phyloP scores from a whole-genome alignment of 2,797 vertebrate species.

The Odontamblyopus lacepedii region DNA sequence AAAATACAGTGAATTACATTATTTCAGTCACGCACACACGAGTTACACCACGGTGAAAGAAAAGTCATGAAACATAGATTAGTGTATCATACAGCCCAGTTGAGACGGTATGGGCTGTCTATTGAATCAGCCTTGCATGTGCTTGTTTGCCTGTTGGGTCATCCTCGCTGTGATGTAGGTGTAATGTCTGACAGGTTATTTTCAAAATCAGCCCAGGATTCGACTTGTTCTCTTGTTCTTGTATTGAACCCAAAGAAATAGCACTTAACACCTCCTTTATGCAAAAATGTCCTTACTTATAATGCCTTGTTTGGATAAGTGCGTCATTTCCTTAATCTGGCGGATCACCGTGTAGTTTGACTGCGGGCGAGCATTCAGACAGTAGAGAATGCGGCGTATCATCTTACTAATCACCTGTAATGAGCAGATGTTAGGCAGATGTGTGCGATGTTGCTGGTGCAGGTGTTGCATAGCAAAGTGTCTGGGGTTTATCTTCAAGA shows the following conservation, averaged over 20 bases:
- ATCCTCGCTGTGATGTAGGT: slow-evolving; percentile 52
- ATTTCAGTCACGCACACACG: too few relatives aligned
- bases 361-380: slow-evolving; percentile 52
- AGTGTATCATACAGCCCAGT: not conserved
- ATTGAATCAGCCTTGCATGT: slow-evolving; percentile 53
- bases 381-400: slow-evolving; percentile 40
- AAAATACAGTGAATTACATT: too few relatives aligned
- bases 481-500: slow-evolving; percentile 50
- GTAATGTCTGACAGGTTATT: slow-evolving; percentile 57
- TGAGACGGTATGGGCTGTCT: slow-evolving; percentile 41
- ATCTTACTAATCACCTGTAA: slow-evolving; percentile 67
- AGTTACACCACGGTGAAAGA: too few relatives aligned
- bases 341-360: slow-evolving; percentile 33
- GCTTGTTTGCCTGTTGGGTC: slow-evolving; percentile 52
- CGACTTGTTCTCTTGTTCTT: slow-evolving; percentile 25
- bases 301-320: slow-evolving; percentile 43
- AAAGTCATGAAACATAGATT: too few relatives aligned
- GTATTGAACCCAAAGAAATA: slow-evolving; percentile 27
- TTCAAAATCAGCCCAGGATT: slow-evolving; percentile 29
- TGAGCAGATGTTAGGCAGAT: slow-evolving; percentile 72
- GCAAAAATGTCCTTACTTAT: slow-evolving; percentile 9
- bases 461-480: slow-evolving; percentile 52
- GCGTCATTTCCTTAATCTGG: slow-evolving; percentile 23
- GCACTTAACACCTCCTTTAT: slow-evolving; percentile 24
- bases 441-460: slow-evolving; percentile 59